Conservation (phyloP, 2,797 vertebrate genomes). For the Staurois parvus region DNA sequence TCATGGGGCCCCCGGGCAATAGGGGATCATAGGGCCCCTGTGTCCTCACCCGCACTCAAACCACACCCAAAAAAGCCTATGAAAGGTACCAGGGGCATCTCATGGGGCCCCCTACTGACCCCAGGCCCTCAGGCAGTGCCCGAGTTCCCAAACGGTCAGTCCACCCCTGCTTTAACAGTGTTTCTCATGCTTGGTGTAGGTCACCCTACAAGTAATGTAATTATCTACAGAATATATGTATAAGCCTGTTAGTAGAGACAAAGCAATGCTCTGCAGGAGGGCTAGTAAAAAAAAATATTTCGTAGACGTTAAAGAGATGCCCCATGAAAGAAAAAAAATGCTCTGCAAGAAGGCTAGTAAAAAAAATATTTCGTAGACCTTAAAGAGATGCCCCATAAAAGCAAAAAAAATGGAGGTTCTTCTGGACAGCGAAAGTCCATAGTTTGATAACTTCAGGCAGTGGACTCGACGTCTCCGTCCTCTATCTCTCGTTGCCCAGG, state of each 20-base stretch:
- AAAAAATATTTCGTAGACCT: background rate
- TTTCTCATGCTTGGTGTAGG: too few species aligned
- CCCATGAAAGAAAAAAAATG: background rate
- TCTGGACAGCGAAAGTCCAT: background rate
- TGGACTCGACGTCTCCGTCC: background rate
- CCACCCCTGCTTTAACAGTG: too few species aligned
- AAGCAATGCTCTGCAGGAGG: background rate
- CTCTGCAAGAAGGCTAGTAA: background rate
- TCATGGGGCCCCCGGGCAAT: too few species aligned
- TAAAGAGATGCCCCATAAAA: too few species aligned
- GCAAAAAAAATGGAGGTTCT: background rate
- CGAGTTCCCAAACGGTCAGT: too few species aligned
- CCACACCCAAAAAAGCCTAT: too few species aligned
- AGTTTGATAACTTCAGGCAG: background rate
- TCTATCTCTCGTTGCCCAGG: background rate
- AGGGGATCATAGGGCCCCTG: too few species aligned
- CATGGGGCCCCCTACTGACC: too few species aligned
- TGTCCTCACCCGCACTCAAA: too few species aligned
- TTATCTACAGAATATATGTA: background rate
- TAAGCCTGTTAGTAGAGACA: background rate
- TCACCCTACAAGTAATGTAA: background rate
- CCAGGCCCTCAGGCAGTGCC: too few species aligned
- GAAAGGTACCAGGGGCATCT: too few species aligned
- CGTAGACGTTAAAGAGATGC: background rate
- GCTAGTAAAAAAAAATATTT: background rate